phyloP scores from a whole-genome alignment of 53 echinoderm and acorn worm genomes.

The Echinarachnius parma region DNA sequence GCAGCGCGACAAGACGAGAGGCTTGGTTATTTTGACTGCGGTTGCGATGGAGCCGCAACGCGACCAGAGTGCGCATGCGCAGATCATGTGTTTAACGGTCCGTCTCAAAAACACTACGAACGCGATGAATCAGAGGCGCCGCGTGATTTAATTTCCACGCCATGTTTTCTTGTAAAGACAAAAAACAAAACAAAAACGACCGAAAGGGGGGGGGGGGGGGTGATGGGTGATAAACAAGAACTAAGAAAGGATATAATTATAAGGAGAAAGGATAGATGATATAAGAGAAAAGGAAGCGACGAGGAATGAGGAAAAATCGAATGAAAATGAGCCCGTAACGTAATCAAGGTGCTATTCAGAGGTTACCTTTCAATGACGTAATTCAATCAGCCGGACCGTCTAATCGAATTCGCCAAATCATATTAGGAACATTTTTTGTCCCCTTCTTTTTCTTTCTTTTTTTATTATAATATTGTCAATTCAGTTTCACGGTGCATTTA shows the following conservation, averaged over 20 bases:
- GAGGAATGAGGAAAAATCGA: conserved; percentile 16
- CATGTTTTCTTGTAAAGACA: neutral
- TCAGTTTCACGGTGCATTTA: conserved; percentile 43
- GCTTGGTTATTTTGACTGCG: too few species aligned
- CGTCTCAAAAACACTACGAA: too few species aligned
- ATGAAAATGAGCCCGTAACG: conserved; percentile 19
- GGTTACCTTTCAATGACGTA: conserved; percentile 30
- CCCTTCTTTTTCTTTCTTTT: too few species aligned
- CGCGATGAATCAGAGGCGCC: conserved; percentile 12
- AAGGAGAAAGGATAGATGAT: too few species aligned
- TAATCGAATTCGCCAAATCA: conserved; percentile 40
- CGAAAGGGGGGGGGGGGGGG: too few species aligned
- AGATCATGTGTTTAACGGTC: neutral
- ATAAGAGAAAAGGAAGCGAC: too few species aligned
- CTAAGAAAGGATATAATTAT: too few species aligned
- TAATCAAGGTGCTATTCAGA: conserved; percentile 13
- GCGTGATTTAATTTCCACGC: conserved; percentile 11
- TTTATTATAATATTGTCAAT: conserved; percentile 47
- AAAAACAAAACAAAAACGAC: neutral
- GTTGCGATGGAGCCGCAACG: too few species aligned
- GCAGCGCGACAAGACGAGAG: too few species aligned
- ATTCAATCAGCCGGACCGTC: conserved; percentile 15
- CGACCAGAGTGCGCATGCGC: neutral
- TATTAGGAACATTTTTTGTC: conserved; percentile 49
- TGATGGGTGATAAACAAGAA: too few species aligned